Conservation (phyloP, 2,888 invertebrate genomes). For the Isotomurus palustris region DNA sequence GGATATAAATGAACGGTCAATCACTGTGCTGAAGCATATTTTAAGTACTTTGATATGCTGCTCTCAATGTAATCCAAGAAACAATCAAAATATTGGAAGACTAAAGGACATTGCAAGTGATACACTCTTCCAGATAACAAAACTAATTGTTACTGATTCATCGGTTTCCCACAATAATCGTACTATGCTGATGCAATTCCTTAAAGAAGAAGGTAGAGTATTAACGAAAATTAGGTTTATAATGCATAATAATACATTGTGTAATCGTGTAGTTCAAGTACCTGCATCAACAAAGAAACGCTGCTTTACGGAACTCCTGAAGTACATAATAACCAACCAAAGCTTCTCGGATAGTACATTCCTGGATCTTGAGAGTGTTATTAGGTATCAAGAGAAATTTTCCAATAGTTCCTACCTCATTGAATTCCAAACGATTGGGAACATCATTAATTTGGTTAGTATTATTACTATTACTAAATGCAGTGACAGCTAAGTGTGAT, state of each 20-base stretch:
- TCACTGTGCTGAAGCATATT: conserved; percentile 33
- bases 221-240: background rate
- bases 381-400: conserved; percentile 38
- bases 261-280: conserved; percentile 25
- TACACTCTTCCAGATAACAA: conserved; percentile 25
- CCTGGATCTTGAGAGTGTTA: conserved; percentile 15
- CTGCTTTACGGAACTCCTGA: conserved; percentile 29
- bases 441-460: conserved; percentile 17
- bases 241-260: background rate
- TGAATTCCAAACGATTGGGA: background rate
- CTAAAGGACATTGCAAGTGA: conserved; percentile 16
- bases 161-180: no score
- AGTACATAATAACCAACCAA: conserved; percentile 3
- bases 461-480: background rate
- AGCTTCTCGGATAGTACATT: background rate
- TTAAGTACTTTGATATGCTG: conserved; percentile 23
- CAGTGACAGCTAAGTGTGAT: no score
- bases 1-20: conserved; percentile 11
- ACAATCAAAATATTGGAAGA: conserved; percentile 6
- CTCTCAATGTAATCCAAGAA: conserved; percentile 28
- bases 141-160: conserved; percentile 15
- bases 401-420: conserved; percentile 12
- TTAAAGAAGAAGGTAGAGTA: background rate
- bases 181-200: no score
- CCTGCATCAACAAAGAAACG: conserved; percentile 22